phyloP scores from a whole-genome alignment of 1,140 invertebrate species.

The Diprion similis region DNA sequence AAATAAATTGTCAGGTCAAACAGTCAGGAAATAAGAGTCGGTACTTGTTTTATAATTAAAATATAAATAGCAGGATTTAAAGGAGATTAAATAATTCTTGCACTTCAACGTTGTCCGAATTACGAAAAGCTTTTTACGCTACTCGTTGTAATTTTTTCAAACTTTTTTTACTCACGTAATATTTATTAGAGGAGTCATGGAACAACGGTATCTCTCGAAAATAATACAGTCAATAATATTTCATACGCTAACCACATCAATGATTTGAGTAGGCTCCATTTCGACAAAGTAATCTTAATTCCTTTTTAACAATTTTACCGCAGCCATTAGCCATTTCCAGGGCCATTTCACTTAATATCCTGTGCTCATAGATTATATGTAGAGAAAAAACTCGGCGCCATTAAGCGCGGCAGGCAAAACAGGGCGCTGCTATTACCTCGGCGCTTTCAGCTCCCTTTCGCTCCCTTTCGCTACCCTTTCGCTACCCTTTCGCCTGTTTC shows the following conservation, averaged over 20 bases:
- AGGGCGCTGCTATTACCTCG: no score
- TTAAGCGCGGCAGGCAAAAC: no score
- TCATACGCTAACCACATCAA: slow-evolving; percentile 11
- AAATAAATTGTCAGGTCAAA: neutral
- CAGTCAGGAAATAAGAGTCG: neutral
- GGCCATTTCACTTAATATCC: slow-evolving; percentile 27
- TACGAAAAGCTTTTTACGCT: slow-evolving; percentile 5
- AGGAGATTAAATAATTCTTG: no score
- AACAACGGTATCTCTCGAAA: slow-evolving; percentile 35
- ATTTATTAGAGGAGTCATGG: slow-evolving; percentile 55
- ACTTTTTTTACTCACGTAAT: slow-evolving; percentile 49
- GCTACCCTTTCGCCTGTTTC: no score
- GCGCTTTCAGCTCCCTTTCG: no score
- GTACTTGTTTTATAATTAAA: neutral
- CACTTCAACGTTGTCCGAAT: no score
- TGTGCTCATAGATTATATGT: neutral
- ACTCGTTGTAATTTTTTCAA: neutral
- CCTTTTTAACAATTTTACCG: slow-evolving; percentile 26
- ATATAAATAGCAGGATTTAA: slow-evolving; percentile 17
- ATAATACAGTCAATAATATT: slow-evolving; percentile 11
- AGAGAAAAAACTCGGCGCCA: neutral
- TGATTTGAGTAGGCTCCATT: slow-evolving; percentile 29
- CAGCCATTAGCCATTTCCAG: slow-evolving; percentile 33
- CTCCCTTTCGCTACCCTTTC: no score
- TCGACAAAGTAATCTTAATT: slow-evolving; percentile 21